These are phyloP conservation scores for Colletes collaris DNA, from an alignment of 2,888 invertebrate species.

Conservation along the genomic window DNA sequence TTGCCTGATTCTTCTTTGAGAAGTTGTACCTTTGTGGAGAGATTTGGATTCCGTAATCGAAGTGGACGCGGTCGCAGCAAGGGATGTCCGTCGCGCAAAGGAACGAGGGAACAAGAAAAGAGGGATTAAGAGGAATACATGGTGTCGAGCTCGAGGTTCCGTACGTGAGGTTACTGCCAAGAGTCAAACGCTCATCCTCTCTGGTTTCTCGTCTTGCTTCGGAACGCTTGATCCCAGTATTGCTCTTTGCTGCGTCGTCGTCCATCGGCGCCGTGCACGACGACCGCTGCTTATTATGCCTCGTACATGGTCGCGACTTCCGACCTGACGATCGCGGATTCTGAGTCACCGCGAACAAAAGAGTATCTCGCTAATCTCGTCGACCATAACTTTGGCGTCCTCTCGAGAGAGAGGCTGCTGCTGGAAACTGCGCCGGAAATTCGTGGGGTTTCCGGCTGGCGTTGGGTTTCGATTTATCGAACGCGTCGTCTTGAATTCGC, in stretches of 20 bases:
- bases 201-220: constrained; percentile 2
- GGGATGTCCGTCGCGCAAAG: constrained; percentile 24
- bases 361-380: constrained; percentile 47
- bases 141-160: constrained; percentile 51
- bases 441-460: constrained; percentile 8
- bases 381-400: constrained; percentile 8
- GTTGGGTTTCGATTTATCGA: constrained; percentile 29
- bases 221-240: constrained; percentile 33
- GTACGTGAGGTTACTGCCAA: constrained; percentile 71
- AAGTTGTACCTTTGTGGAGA: constrained; percentile 11
- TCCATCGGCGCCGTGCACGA: constrained; percentile 9
- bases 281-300: constrained; percentile 57
- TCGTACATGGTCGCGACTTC: constrained; percentile 48
- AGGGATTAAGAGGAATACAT: constrained; percentile 53
- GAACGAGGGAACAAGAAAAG: constrained; percentile 52
- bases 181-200: constrained; percentile 23
- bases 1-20: not conserved
- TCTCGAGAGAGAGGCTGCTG: not conserved
- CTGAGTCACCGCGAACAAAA: constrained; percentile 52
- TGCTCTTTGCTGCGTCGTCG: constrained; percentile 30
- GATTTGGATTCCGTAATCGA: constrained; percentile 28
- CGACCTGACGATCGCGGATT: constrained; percentile 55
- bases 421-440: constrained; percentile 48
- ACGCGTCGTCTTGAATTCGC: not conserved
- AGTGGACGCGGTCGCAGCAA: constrained; percentile 24